phyloP scores from a whole-genome alignment of 1,140 invertebrate genomes.

The Homalodisca vitripennis region DNA sequence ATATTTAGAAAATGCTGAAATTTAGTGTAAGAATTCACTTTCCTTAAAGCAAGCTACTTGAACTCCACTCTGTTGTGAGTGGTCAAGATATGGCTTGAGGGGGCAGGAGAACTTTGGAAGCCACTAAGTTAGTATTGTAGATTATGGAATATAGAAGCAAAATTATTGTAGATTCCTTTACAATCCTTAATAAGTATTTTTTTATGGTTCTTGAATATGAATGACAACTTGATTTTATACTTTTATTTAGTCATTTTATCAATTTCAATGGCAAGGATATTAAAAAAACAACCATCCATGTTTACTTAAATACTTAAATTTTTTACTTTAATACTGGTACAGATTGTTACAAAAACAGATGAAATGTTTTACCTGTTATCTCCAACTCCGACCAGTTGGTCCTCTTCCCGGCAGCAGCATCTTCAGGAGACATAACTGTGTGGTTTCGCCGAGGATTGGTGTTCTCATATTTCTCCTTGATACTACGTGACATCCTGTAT shows the following conservation, averaged over 20 bases:
- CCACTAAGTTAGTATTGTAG: too few species aligned
- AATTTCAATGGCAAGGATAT: neutral
- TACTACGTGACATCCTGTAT: constrained; percentile 59
- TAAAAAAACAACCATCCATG: neutral
- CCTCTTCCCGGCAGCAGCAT: constrained; percentile 87
- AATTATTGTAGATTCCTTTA: too few species aligned
- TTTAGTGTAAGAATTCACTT: too few species aligned
- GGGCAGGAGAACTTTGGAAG: too few species aligned
- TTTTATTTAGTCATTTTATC: neutral
- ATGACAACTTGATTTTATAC: too few species aligned
- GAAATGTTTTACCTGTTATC: constrained; percentile 57
- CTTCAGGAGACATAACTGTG: constrained; percentile 90
- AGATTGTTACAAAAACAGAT: neutral
- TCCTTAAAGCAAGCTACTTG: too few species aligned
- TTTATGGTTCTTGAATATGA: too few species aligned
- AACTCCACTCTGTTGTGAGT: too few species aligned
- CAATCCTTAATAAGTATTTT: too few species aligned
- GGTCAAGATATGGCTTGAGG: too few species aligned
- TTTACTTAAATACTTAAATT: neutral
- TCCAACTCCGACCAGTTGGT: constrained; percentile 82
- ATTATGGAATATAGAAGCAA: too few species aligned
- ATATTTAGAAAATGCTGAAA: too few species aligned
- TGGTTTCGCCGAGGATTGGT: constrained; percentile 72
- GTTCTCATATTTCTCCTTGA: constrained; percentile 70
- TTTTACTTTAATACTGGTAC: neutral